A percentile compares a stretch with the other conserved stretches of the same genome.
phyloP scores from a whole-genome alignment of 2,797 vertebrate species.

The Oophaga sylvatica region DNA sequence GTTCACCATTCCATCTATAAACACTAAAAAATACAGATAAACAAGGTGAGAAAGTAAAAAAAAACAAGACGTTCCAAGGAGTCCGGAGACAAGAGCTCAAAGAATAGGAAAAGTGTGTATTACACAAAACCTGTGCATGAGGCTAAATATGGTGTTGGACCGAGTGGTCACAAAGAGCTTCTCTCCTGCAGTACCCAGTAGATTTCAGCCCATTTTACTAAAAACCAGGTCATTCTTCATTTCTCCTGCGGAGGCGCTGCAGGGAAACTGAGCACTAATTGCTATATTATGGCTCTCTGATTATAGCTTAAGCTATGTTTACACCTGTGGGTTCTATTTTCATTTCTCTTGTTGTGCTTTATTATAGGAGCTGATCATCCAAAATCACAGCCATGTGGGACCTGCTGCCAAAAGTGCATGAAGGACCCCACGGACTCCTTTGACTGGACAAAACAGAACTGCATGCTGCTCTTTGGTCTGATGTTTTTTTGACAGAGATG shows the following conservation, averaged over 20 bases:
- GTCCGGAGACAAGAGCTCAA: not conserved
- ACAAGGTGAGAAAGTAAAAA: not conserved
- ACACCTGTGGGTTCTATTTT: no score
- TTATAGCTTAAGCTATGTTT: not conserved
- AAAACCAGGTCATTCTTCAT: not conserved
- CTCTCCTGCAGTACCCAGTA: not conserved
- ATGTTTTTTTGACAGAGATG: no score
- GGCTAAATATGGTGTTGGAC: not conserved
- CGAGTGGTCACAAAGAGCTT: not conserved
- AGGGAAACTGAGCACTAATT: not conserved
- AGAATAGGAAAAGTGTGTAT: not conserved
- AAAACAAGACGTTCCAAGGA: not conserved
- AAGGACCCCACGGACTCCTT: no score
- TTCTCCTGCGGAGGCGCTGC: not conserved
- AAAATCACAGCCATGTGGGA: no score
- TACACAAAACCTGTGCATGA: not conserved
- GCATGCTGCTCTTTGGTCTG: no score
- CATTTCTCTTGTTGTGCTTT: not conserved
- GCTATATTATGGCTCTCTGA: not conserved
- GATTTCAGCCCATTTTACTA: not conserved
- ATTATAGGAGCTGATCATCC: not conserved
- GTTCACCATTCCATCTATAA: slow-evolving; percentile 80
- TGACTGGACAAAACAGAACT: no score
- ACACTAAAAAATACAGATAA: slow-evolving; percentile 81
- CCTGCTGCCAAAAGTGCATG: no score